These are phyloP conservation scores for Drosophila peninsularis DNA, from an alignment of 2,888 invertebrate species.

Conservation along the genomic window DNA sequence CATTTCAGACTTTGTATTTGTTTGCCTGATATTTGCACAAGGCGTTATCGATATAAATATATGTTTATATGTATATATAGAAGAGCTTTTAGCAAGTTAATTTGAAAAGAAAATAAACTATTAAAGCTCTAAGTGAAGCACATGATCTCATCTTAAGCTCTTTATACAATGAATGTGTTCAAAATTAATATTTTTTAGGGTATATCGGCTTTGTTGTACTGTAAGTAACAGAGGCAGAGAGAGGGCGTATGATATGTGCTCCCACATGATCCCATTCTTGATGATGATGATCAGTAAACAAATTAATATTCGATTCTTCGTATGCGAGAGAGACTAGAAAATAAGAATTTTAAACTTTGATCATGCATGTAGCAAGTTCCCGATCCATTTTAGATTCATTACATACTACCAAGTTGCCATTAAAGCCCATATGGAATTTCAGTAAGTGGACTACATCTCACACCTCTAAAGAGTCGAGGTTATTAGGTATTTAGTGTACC, in stretches of 20 bases:
- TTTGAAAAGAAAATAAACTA: slow-evolving; percentile 52
- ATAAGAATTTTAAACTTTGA: too few relatives aligned
- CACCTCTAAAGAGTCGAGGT: too few relatives aligned
- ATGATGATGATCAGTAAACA: too few relatives aligned
- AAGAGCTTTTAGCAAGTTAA: slow-evolving; percentile 50
- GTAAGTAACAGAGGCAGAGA: neutral
- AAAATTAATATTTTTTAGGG: neutral
- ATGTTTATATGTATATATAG: neutral
- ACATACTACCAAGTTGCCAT: too few relatives aligned
- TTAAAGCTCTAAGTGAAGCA: slow-evolving; percentile 36
- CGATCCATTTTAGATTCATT: too few relatives aligned
- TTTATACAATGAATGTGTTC: neutral
- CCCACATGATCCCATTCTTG: too few relatives aligned
- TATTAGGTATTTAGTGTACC: neutral
- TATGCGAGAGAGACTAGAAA: too few relatives aligned
- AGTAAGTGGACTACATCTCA: too few relatives aligned
- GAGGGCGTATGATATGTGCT: too few relatives aligned
- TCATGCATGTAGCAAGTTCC: too few relatives aligned
- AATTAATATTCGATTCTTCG: too few relatives aligned
- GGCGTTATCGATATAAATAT: slow-evolving; percentile 36
- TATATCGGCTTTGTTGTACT: neutral
- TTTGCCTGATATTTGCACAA: slow-evolving; percentile 52
- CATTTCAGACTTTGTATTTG: slow-evolving; percentile 44
- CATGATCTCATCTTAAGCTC: slow-evolving; percentile 62
- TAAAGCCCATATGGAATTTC: too few relatives aligned